phyloP scores from a whole-genome alignment of 2,888 invertebrate species.

The Herminia tarsipennalis region DNA sequence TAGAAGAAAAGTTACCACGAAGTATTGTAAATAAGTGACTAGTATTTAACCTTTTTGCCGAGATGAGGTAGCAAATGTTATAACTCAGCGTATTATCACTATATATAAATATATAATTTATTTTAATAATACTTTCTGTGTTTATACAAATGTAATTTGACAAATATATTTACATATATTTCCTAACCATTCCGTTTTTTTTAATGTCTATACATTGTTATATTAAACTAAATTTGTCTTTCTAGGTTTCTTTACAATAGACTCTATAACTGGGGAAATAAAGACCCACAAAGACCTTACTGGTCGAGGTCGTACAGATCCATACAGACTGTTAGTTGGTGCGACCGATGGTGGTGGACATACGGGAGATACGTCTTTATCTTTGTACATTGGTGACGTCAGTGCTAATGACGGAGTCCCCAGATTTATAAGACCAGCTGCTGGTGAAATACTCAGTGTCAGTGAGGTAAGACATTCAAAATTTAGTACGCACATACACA shows the following conservation, averaged over 20 bases:
- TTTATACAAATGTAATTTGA: not conserved
- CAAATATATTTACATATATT: not conserved
- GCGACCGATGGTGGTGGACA: conserved; percentile 90
- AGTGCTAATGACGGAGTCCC: conserved; percentile 93
- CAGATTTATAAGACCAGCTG: conserved; percentile 88
- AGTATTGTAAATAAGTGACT: no score
- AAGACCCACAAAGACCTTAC: conserved; percentile 88
- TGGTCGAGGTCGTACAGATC: conserved; percentile 91
- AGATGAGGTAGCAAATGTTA: no score
- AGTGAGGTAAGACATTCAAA: conserved; percentile 87
- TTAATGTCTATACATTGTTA: no score
- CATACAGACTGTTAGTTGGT: conserved; percentile 88
- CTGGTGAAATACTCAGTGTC: conserved; percentile 89
- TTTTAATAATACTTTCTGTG: not conserved
- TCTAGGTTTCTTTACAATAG: conserved; percentile 89
- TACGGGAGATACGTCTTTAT: conserved; percentile 86
- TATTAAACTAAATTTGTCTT: no score
- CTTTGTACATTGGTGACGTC: conserved; percentile 91
- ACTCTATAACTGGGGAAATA: conserved; percentile 88
- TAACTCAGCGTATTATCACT: no score
- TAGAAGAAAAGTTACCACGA: no score
- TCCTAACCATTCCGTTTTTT: no score
- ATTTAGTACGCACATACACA: no score
- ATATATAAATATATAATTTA: no score
- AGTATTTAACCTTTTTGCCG: no score